Conservation (phyloP, 2,113 vertebrate species). For the Charadrius vociferus region DNA sequence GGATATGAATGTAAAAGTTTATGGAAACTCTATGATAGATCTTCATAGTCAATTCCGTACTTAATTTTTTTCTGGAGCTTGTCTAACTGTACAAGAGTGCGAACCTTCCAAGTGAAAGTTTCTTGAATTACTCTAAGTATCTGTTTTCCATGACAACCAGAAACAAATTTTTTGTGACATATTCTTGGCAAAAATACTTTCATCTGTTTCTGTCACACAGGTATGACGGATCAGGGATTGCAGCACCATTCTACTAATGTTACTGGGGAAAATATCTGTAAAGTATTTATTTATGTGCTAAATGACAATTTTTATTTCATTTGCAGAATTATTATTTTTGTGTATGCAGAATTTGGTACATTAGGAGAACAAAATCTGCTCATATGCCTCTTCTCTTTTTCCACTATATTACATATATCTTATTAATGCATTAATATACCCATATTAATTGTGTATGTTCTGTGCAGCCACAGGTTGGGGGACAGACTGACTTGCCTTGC, state of each 20-base stretch:
- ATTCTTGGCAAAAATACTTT: not conserved
- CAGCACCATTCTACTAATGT: not conserved
- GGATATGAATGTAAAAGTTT: not conserved
- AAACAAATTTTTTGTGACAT: not conserved
- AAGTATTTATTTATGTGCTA: not conserved
- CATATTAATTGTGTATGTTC: not conserved
- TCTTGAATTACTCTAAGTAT: not conserved
- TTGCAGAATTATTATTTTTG: not conserved
- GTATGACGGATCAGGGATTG: not conserved
- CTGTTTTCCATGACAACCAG: not conserved
- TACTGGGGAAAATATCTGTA: not conserved
- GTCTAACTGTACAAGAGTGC: not conserved
- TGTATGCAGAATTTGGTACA: not conserved
- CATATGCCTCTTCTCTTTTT: not conserved
- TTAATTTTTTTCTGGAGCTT: not conserved
- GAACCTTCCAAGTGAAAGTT: not conserved
- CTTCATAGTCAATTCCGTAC: not conserved
- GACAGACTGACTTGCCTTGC: not conserved
- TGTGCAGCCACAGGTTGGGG: not conserved
- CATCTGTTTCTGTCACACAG: not conserved
- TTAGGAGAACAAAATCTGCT: not conserved
- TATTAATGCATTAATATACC: not conserved
- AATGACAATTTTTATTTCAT: not conserved
- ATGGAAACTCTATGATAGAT: not conserved
- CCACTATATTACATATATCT: not conserved